phyloP scores from a whole-genome alignment of 2,888 invertebrate species.

The Dicycla oo region DNA sequence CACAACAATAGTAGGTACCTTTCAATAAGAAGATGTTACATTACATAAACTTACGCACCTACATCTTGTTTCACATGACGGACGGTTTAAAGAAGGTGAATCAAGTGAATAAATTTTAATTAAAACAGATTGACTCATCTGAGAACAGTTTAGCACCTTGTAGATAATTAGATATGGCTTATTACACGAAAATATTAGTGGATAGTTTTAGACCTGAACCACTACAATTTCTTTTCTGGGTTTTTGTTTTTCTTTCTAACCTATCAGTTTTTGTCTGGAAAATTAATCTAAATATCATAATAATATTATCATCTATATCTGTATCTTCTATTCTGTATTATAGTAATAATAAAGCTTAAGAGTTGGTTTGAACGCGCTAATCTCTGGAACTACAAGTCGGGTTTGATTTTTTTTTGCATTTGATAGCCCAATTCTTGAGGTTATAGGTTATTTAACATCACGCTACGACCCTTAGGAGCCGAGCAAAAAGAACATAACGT shows the following conservation, averaged over 20 bases:
- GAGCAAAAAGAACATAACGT: too few species aligned
- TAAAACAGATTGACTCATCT: neutral
- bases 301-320: too few species aligned
- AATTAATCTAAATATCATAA: too few species aligned
- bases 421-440: too few species aligned
- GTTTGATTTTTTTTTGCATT: too few species aligned
- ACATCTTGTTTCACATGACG: conserved; percentile 8
- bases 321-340: too few species aligned
- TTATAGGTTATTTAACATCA: too few species aligned
- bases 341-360: too few species aligned
- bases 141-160: neutral
- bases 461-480: too few species aligned
- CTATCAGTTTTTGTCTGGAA: neutral
- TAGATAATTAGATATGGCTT: neutral
- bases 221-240: neutral
- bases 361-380: too few species aligned
- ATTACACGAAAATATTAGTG: neutral
- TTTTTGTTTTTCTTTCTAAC: neutral
- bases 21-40: conserved; percentile 22
- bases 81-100: neutral
- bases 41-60: neutral
- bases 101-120: conserved; percentile 6
- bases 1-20: conserved; percentile 7
- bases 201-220: too few species aligned
- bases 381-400: too few species aligned